Evolutionary conservation across 2,888 invertebrate species (phyloP).

Genomic region (Phaonia tiefii): DNA sequence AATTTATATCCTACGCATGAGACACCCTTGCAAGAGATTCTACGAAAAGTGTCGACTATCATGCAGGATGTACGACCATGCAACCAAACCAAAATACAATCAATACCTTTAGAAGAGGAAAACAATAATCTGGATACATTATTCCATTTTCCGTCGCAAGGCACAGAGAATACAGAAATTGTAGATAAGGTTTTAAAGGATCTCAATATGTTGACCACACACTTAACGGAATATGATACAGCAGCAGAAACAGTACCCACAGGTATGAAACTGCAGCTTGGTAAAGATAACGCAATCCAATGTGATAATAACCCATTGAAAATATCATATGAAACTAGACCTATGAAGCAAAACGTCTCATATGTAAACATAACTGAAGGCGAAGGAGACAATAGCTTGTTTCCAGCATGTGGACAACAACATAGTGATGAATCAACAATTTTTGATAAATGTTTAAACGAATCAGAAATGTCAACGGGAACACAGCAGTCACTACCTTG

Average conservation of each 20-base stretch:
- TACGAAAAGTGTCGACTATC: conserved; percentile 57
- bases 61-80: conserved; percentile 62
- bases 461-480: background rate
- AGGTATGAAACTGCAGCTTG: conserved; percentile 38
- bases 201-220: conserved; percentile 60
- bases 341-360: conserved; percentile 58
- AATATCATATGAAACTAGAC: conserved; percentile 54
- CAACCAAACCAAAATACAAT: background rate
- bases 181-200: conserved; percentile 60
- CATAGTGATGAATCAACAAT: no score
- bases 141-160: conserved; percentile 11
- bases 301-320: conserved; percentile 27
- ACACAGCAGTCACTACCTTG: background rate
- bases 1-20: conserved; percentile 20
- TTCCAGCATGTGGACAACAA: no score
- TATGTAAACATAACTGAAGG: conserved; percentile 71
- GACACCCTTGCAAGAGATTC: conserved; percentile 61
- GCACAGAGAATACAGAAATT: conserved; percentile 50
- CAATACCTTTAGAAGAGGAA: background rate
- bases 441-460: background rate
- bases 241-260: conserved; percentile 21
- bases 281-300: conserved; percentile 49
- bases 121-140: conserved; percentile 8
- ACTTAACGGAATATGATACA: conserved; percentile 58
- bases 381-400: background rate